Conservation (phyloP, 2,888 invertebrate genomes). For the Aspidiotus rigidus region DNA sequence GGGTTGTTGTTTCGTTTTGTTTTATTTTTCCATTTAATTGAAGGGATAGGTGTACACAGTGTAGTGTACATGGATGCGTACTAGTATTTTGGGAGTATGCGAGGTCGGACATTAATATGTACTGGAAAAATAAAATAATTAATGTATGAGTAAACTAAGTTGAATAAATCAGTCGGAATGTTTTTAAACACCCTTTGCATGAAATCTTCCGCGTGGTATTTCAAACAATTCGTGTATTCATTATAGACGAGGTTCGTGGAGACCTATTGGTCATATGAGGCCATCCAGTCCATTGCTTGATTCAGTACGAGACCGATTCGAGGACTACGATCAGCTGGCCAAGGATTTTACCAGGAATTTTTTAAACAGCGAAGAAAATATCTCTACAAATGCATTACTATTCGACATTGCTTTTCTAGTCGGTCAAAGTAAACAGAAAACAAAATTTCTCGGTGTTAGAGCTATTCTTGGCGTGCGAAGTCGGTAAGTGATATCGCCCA, state of each 20-base stretch:
- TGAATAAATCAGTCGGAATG: no score
- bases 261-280: slow-evolving; percentile 89
- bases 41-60: no score
- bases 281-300: slow-evolving; percentile 86
- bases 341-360: slow-evolving; percentile 86
- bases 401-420: slow-evolving; percentile 87
- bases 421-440: slow-evolving; percentile 84
- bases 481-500: slow-evolving; percentile 48
- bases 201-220: no score
- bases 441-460: slow-evolving; percentile 78
- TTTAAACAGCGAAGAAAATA: slow-evolving; percentile 71
- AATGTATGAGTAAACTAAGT: no score
- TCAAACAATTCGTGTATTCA: not conserved
- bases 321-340: slow-evolving; percentile 86
- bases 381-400: slow-evolving; percentile 66
- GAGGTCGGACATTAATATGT: no score
- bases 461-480: slow-evolving; percentile 85
- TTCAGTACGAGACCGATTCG: slow-evolving; percentile 85
- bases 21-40: no score
- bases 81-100: no score
- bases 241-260: slow-evolving; percentile 67
- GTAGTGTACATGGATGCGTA: no score
- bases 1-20: no score
- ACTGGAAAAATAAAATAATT: no score
- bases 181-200: no score